Conservation (phyloP, 2,888 invertebrate genomes). For the Cyclophora albipunctata region DNA sequence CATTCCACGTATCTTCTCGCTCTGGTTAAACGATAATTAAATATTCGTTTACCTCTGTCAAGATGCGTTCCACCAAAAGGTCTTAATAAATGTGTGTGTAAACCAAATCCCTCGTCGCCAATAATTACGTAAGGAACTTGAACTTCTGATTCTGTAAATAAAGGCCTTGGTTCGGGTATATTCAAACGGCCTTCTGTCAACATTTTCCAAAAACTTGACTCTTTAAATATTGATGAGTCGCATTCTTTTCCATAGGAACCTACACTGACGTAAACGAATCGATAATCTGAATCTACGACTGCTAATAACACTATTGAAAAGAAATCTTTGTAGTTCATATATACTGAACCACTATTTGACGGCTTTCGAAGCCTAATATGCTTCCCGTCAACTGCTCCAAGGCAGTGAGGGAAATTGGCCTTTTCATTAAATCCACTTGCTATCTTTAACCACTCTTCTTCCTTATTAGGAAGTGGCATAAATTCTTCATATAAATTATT, state of each 20-base stretch:
- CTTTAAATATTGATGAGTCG: constrained; percentile 23
- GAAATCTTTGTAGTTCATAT: constrained; percentile 16
- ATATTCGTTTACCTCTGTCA: constrained; percentile 3
- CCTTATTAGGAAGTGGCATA: too few species aligned
- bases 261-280: constrained; percentile 13
- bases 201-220: constrained; percentile 19
- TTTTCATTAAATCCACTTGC: constrained; percentile 19
- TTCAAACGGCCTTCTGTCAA: constrained; percentile 13
- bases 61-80: constrained; percentile 12
- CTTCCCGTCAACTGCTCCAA: constrained; percentile 12
- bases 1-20: constrained; percentile 13
- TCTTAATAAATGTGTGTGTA: constrained; percentile 9
- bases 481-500: too few species aligned
- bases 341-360: constrained; percentile 14
- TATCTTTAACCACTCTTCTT: constrained; percentile 13
- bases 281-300: constrained; percentile 15
- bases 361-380: constrained; percentile 18
- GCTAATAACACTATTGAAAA: constrained; percentile 15
- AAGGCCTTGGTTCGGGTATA: constrained; percentile 11
- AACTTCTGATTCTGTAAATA: constrained; percentile 3
- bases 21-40: constrained; percentile 8
- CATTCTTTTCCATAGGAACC: constrained; percentile 22
- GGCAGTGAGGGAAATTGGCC: constrained; percentile 17
- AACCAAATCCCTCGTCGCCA: constrained; percentile 14
- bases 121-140: constrained; percentile 14